Conservation (phyloP, 2,888 invertebrate genomes). For the Cephonodes hylas region DNA sequence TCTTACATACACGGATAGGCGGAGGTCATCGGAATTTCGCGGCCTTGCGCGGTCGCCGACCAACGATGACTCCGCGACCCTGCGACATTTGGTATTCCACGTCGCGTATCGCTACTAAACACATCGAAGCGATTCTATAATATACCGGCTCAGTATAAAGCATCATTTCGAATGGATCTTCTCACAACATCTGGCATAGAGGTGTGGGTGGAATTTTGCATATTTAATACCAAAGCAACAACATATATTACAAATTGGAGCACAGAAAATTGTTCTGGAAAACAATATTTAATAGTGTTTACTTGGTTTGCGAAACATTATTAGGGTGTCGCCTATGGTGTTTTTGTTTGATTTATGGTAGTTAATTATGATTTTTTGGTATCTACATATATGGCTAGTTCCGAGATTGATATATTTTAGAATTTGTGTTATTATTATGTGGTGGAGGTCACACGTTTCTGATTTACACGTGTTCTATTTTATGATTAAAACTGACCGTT, state of each 20-base stretch:
- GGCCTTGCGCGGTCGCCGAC: slow-evolving; percentile 79
- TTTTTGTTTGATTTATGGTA: neutral
- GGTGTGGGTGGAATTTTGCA: slow-evolving; percentile 30
- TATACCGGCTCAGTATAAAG: slow-evolving; percentile 30
- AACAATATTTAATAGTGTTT: slow-evolving; percentile 17
- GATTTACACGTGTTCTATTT: neutral
- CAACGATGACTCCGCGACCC: slow-evolving; percentile 62
- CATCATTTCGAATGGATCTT: slow-evolving; percentile 26
- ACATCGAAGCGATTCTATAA: slow-evolving; percentile 25
- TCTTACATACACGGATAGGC: slow-evolving; percentile 39
- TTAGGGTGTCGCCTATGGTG: neutral
- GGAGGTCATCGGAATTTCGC: slow-evolving; percentile 74
- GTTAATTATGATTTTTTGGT: neutral
- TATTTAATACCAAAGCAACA: slow-evolving; percentile 29
- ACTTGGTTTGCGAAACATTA: slow-evolving; percentile 16
- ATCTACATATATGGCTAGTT: neutral
- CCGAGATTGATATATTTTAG: neutral
- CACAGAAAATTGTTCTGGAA: slow-evolving; percentile 19
- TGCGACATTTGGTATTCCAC: slow-evolving; percentile 54
- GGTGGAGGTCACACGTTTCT: neutral
- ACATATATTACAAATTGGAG: slow-evolving; percentile 35
- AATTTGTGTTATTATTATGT: neutral
- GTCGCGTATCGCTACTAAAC: slow-evolving; percentile 35
- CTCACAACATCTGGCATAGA: slow-evolving; percentile 24
- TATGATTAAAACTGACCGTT: neutral